phyloP scores from a whole-genome alignment of 2,113 vertebrate genomes.

The Coturnix japonica region DNA sequence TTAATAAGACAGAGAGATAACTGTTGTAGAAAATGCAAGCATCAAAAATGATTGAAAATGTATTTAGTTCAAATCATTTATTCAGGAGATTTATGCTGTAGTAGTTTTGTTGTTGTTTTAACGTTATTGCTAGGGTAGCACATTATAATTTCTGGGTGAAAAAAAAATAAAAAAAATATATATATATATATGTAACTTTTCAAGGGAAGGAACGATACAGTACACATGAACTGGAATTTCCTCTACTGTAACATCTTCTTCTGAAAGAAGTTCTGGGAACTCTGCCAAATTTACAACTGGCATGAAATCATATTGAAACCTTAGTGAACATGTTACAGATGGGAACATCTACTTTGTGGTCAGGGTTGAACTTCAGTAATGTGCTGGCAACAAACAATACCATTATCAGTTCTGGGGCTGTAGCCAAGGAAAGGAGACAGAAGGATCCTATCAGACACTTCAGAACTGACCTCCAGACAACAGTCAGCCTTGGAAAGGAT shows the following conservation, averaged over 20 bases:
- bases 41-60: not conserved
- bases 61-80: not conserved
- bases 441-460: not conserved
- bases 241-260: not conserved
- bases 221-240: not conserved
- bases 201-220: not conserved
- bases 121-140: not conserved
- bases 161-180: no score
- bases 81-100: not conserved
- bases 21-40: not conserved
- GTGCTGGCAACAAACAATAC: not conserved
- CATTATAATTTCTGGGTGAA: not conserved
- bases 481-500: not conserved
- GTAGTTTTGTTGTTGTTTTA: not conserved
- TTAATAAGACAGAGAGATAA: not conserved
- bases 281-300: not conserved
- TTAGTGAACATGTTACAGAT: not conserved
- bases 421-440: not conserved
- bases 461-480: not conserved
- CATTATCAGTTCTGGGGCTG: not conserved
- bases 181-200: no score
- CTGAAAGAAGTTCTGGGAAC: not conserved
- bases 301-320: not conserved
- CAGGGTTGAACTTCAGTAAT: not conserved
- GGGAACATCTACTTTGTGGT: not conserved